Evolutionary conservation across 2,888 invertebrate species (phyloP).

Genomic region (Drosophila affinis): DNA sequence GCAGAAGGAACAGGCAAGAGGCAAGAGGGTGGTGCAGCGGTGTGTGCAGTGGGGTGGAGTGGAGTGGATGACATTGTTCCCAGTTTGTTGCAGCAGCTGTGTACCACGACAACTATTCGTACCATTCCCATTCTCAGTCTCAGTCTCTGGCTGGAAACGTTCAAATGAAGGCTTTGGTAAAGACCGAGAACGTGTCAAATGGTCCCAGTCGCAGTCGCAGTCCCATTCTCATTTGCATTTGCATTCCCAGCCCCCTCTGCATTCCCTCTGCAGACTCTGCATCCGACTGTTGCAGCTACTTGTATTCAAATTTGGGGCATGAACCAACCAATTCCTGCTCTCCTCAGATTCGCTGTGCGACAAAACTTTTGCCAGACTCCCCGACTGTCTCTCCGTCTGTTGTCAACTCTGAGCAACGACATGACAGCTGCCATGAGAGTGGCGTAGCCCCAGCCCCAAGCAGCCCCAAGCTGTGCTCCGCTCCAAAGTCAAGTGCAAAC

Average conservation of each 20-base stretch:
- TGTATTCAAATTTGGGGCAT: conserved; percentile 22
- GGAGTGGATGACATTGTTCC: conserved; percentile 32
- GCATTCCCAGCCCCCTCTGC: too few relatives aligned
- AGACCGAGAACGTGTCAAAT: conserved; percentile 56
- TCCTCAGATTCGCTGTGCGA: too few relatives aligned
- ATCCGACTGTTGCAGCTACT: too few relatives aligned
- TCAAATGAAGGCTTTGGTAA: conserved; percentile 34
- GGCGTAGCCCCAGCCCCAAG: not conserved
- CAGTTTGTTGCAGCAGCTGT: conserved; percentile 37
- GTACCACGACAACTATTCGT: conserved; percentile 3
- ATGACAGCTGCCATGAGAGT: conserved; percentile 35
- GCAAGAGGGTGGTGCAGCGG: too few relatives aligned
- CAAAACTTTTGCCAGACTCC: conserved; percentile 19
- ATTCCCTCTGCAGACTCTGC: too few relatives aligned
- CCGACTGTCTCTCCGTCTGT: conserved; percentile 21
- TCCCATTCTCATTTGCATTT: too few relatives aligned
- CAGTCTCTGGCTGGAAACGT: conserved; percentile 43
- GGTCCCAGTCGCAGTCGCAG: conserved; percentile 24
- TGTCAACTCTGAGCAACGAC: conserved; percentile 4
- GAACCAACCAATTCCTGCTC: not conserved
- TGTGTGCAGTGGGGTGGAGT: not conserved
- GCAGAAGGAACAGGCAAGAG: not conserved
- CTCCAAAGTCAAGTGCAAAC: conserved; percentile 41
- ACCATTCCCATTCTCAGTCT: not conserved
- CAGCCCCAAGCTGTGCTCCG: not conserved